These are phyloP conservation scores for Heliopora coerulea DNA, from an alignment of 92 coral and sea anemone species.

Conservation along the genomic window DNA sequence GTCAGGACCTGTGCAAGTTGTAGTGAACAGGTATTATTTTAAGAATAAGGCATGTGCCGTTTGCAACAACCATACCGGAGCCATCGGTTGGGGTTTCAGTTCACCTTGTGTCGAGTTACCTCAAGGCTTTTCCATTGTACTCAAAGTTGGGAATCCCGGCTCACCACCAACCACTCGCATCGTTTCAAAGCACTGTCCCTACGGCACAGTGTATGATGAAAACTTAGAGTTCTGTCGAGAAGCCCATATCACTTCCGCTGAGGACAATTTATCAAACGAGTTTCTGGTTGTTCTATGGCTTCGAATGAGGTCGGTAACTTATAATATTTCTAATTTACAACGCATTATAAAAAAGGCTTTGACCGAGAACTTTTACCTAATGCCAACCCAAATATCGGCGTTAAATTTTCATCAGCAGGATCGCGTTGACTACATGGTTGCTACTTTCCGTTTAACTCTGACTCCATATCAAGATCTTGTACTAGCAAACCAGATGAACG, in stretches of 20 bases:
- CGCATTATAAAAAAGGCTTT: neutral
- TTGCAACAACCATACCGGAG: neutral
- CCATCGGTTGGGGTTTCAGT: neutral
- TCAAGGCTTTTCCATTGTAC: neutral
- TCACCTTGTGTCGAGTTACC: neutral
- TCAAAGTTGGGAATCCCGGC: neutral
- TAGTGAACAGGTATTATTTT: neutral
- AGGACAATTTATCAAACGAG: neutral
- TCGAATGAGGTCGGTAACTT: neutral
- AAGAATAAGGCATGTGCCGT: constrained; percentile 16
- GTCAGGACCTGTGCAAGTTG: constrained; percentile 3
- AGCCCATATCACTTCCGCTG: neutral
- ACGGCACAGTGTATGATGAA: neutral
- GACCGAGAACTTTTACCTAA: neutral
- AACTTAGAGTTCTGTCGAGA: neutral
- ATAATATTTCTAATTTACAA: too few relatives aligned
- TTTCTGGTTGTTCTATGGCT: constrained; percentile 5
- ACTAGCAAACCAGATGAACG: neutral
- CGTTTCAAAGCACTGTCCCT: neutral
- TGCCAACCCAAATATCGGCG: neutral
- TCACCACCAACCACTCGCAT: neutral
- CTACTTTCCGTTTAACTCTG: constrained; percentile 14
- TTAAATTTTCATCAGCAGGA: neutral
- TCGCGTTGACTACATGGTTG: neutral
- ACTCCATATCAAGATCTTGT: constrained; percentile 9